Base-by-base conservation (phyloP, 1,140 invertebrate genomes). In the Drosophila chauvacae region DNA sequence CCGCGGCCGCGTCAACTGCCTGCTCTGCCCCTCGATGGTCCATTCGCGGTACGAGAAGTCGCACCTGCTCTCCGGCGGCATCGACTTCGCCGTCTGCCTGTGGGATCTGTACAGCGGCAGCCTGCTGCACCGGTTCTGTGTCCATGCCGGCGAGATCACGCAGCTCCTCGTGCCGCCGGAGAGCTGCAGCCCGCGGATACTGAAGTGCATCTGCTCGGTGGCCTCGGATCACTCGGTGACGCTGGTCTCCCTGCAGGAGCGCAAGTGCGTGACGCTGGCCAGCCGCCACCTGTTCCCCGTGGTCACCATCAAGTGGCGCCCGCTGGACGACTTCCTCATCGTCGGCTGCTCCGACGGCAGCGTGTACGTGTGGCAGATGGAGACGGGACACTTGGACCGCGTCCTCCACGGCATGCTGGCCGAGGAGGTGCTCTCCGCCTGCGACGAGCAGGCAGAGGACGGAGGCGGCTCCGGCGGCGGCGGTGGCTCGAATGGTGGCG, bases 351-450 rank as follows among this genome's bases (percentile, higher is more conserved):
- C 97, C 13, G 98, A 99, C 94, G 98, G 98, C 16, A 98, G 98
- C 7, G 98, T 99, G 11, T 99, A 99, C 92, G 98, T 99, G 2
- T 99, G 99, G 99, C 98, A 99, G 94, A 99, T 99, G 98, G 99
- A 99, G 94, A 99, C 98, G 48, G 98, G 98, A 4, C 98, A 99
- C 92, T 92, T 99, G 64, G 99, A 99, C 93, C 94, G 98, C 53
- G 98, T 99, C 28, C 94, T 99, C 1, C 97, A 99, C 93, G 96
- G 96, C 44, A 97, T 99, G 92, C 96, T 97, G 62, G 98, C 98
- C 1, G 98, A 99, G 92, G 98, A 99, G 91, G 98, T 99, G 18
- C 93, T 99, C 10, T 96, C 96, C 62, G 98, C 98, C 3, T 99
- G 98, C 91, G 98, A 99, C 92, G 98, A 99, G 92, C 96, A 97